Conservation (phyloP, 1,140 invertebrate genomes). For the Drosophila ambigua region DNA sequence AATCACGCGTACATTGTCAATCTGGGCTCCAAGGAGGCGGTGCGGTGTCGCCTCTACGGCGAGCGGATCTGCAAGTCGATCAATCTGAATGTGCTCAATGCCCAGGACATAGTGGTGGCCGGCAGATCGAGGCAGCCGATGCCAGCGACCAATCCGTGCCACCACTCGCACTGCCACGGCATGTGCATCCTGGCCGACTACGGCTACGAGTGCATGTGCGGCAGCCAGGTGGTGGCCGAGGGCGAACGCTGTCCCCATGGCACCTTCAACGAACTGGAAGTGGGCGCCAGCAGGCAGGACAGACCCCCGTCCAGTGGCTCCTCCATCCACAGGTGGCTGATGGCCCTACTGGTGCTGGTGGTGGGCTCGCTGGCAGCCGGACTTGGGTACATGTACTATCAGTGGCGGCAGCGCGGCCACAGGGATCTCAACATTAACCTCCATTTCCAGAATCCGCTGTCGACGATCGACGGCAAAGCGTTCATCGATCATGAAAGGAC, state of each 20-base stretch:
- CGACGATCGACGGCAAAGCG: constrained; percentile 49
- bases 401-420: constrained; percentile 62
- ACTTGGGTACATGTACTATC: constrained; percentile 71
- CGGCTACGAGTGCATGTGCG: constrained; percentile 85
- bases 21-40: constrained; percentile 84
- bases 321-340: constrained; percentile 8
- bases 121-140: constrained; percentile 85
- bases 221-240: constrained; percentile 76
- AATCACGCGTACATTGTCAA: constrained; percentile 86
- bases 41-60: constrained; percentile 85
- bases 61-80: constrained; percentile 83
- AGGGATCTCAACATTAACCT: constrained; percentile 82
- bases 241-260: constrained; percentile 66
- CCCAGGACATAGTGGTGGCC: constrained; percentile 85
- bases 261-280: constrained; percentile 45
- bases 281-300: neutral
- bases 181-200: constrained; percentile 85
- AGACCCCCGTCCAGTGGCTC: no score
- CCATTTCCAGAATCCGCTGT: constrained; percentile 83
- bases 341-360: constrained; percentile 28
- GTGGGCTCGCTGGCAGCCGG: constrained; percentile 13
- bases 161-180: constrained; percentile 84
- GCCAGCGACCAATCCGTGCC: constrained; percentile 83
- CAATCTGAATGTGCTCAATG: constrained; percentile 82
- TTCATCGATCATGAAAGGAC: constrained; percentile 20